Evolutionary conservation across 2,113 vertebrate genomes (phyloP), one percentile per base, ranked within the genome.

Genomic region (Leucopternis melanops): DNA sequence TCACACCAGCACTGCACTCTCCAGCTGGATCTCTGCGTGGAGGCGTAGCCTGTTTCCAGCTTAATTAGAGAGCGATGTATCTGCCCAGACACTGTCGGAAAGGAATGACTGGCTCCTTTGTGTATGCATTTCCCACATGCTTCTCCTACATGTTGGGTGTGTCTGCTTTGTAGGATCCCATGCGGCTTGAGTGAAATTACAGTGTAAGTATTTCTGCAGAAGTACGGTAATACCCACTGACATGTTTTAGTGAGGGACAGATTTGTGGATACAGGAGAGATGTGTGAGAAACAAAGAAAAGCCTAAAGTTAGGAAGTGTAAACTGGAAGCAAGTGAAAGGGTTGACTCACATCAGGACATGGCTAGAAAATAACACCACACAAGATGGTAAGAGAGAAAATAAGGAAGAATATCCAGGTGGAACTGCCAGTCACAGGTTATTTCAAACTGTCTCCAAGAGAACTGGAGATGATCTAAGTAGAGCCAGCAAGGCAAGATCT

Each of bases 71-170:
- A 47, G 62, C 44, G 27, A 57, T n/a, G 54, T 54, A 52, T 79
- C 93, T 96, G 78, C 81, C 72, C 77, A 86, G 80, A 66, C 75
- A 58, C 72, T 82, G 93, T 59, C 8, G 8, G 67, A 93, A 90
- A 86, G 81, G 78, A 86, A 91, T 93, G 94, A 95, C 80, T 93
- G 79, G 67, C 49, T 86, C 81, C 90, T 94, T 92, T 96, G 92
- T 93, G 78, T 44, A 82, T 62, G 81, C 90, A 66, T 94, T 96
- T 94, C 94, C 93, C 93, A 91, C 93, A 85, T 85, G 91, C 84
- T 94, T 94, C 94, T 96, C 83, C 83, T 94, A 52, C 87, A 71
- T 29, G 66, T 15, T 90, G 95, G 96, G 96, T 94, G 96, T 96
- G 94, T 57, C 96, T 91, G 72, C 58, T 73, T 87, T 85, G 61